These are phyloP conservation scores for Pectinophora gossypiella DNA, from an alignment of 1,140 invertebrate genomes.

Conservation along the genomic window DNA sequence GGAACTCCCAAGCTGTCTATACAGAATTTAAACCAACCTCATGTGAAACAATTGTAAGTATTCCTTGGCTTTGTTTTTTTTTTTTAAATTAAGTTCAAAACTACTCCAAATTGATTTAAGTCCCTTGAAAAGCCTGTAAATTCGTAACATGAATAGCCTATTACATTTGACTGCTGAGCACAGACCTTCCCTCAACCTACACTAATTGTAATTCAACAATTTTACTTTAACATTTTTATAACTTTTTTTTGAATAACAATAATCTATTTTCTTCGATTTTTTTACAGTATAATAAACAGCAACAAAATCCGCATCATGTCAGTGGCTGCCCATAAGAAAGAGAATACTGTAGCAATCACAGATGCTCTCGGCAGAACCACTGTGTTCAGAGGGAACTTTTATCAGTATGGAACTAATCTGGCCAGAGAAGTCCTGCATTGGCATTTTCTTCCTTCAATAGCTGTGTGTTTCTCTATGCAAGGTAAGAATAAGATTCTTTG, in stretches of 20 bases:
- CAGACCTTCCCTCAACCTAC: no score
- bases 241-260: not conserved
- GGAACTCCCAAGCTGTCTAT: constrained; percentile 49
- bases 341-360: constrained; percentile 42
- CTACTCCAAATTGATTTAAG: no score
- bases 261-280: constrained; percentile 4
- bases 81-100: no score
- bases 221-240: no score
- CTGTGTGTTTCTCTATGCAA: constrained; percentile 53
- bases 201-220: no score
- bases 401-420: constrained; percentile 27
- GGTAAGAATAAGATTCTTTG: constrained; percentile 52
- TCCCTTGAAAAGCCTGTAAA: no score
- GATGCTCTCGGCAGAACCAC: constrained; percentile 57
- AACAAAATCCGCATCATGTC: constrained; percentile 45
- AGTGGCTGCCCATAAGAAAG: constrained; percentile 44
- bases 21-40: constrained; percentile 47
- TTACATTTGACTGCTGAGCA: no score
- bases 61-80: not conserved
- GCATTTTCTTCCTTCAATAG: constrained; percentile 63
- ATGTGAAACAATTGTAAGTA: constrained; percentile 39
- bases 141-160: no score
- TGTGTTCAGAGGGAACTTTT: constrained; percentile 49
- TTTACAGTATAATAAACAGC: constrained; percentile 38
- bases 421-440: constrained; percentile 65